Base-by-base conservation (phyloP, 2,888 invertebrate genomes). In the Agrilus biguttatus region DNA sequence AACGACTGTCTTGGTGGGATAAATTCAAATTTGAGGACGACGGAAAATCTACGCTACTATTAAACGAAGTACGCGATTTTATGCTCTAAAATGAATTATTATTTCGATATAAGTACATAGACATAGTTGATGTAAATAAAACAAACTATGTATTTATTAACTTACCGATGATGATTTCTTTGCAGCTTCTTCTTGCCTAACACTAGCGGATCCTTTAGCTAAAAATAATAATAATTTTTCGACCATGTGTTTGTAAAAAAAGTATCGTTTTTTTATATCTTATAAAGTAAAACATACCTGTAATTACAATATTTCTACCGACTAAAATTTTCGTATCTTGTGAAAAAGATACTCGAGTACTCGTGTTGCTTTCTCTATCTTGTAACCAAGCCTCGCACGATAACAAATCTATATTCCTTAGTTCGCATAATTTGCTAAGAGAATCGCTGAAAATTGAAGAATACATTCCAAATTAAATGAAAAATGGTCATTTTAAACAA, bases 251-350 rank as follows among this genome's bases (percentile, higher is more conserved):
- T 21, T 21, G 21, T 28, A 28, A 10, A 10, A 28, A 28, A 2
- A 28, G 7, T 28, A 8, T 28, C 28, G 10, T 28, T 28, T 10
- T 10, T 10, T 3, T 10, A 28, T 28, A 1, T 10, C 2, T 19
- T 17, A 4, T 17, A 17, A 17, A 17, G 17, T 14, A 37, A n/a
- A n/a, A 39, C 44, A 3, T 34, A 47, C 47, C 47, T 38, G 71
- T 72, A 54, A 81, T 73, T 55, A 74, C 67, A 44, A 82, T 69
- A 53, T 77, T 77, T 55, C 75, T 75, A 5, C 81, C 80, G 34
- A 78, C 80, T 13, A 82, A 69, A 55, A 71, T 72, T 38, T 74
- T 74, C 13, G 78, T 77, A 56, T 81, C 80, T 49, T 73, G 72
- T 23, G 58, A 51, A 48, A 64, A 59, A 23, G 69, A 67, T 48